These are phyloP conservation scores for Lycorma delicatula DNA, from an alignment of 1,140 invertebrate species.

Conservation along the genomic window DNA sequence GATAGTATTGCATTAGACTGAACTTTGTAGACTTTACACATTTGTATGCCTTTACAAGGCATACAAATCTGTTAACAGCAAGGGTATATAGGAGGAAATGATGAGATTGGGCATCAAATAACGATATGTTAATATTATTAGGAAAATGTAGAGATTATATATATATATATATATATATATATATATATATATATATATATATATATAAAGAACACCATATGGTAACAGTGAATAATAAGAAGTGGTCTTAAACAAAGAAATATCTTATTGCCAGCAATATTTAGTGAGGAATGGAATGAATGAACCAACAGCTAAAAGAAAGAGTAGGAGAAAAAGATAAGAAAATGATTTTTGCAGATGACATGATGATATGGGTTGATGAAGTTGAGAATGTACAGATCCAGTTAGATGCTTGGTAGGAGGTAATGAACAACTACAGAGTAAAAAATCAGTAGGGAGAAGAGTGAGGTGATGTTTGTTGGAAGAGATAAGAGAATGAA, in stretches of 20 bases:
- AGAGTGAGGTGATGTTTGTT: background rate
- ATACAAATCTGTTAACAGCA: no score
- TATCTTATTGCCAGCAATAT: background rate
- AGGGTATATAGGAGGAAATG: no score
- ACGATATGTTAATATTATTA: no score
- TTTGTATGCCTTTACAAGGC: no score
- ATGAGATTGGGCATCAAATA: no score
- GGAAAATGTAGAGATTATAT: no score
- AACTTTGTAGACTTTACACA: no score
- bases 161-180: no score
- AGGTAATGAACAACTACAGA: background rate
- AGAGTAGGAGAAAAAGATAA: background rate
- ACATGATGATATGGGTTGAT: background rate
- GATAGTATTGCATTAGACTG: no score
- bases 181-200: no score
- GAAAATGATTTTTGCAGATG: slow-evolving; percentile 4
- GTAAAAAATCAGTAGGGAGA: background rate
- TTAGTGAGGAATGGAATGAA: background rate
- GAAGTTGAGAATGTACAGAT: slow-evolving; percentile 3
- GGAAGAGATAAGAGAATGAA: background rate
- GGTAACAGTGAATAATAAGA: background rate
- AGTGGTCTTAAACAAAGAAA: background rate
- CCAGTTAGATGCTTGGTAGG: background rate
- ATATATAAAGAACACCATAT: background rate
- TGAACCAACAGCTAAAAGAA: background rate